A percentile compares a stretch with the other conserved stretches of the same genome.
Evolutionary conservation across 2,888 invertebrate species (phyloP).

Genomic region (Nemurella pictetii): DNA sequence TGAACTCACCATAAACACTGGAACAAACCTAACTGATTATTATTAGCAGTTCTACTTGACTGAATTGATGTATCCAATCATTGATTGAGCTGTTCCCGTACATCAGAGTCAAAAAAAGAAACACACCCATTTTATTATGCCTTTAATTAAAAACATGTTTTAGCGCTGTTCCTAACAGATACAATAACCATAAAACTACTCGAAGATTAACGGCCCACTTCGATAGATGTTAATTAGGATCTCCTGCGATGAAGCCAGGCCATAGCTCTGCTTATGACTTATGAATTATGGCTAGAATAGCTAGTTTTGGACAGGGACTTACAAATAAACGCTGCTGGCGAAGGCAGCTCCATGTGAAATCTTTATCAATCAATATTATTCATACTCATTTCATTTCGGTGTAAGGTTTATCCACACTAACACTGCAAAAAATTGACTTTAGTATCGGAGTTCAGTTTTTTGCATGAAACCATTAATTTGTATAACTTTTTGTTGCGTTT

Average conservation of each 20-base stretch:
- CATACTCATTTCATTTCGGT: not conserved
- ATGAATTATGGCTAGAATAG: not conserved
- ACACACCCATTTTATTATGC: constrained; percentile 27
- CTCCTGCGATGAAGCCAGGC: constrained; percentile 14
- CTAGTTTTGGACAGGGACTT: not conserved
- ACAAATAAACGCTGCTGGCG: not conserved
- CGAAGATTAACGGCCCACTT: constrained; percentile 22
- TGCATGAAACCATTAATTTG: not conserved
- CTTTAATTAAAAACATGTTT: constrained; percentile 33
- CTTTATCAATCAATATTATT: not conserved
- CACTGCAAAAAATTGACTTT: not conserved
- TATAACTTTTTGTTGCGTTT: not conserved
- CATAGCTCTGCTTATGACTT: not conserved
- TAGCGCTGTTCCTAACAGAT: constrained; percentile 31
- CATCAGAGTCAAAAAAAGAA: constrained; percentile 12
- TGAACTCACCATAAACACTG: not conserved
- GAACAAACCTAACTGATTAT: not conserved
- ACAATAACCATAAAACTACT: constrained; percentile 30
- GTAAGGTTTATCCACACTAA: too few relatives aligned
- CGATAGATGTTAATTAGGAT: constrained; percentile 33
- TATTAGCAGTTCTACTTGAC: not conserved
- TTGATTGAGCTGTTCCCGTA: constrained; percentile 28
- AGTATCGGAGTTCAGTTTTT: not conserved
- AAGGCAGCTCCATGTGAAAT: not conserved
- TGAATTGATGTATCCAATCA: constrained; percentile 25